Base-by-base conservation (phyloP, 2,113 vertebrate species). In the Telmatochromis brachygnathus region DNA sequence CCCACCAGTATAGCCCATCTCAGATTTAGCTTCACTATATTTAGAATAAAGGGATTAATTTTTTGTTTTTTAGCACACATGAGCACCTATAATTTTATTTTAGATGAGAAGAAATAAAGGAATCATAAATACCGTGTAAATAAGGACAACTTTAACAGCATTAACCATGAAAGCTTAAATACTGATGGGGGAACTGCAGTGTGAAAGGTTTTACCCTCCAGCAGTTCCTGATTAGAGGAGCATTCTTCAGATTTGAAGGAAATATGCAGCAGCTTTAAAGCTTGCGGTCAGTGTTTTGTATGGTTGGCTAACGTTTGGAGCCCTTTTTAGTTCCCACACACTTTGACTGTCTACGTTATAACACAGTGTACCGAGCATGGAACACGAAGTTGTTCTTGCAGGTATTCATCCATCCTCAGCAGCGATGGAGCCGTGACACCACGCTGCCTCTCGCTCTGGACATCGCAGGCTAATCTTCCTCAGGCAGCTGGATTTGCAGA, bases 401-500 rank as follows among this genome's bases (percentile, higher is more conserved):
- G 26, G 73, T 19, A 11, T 51, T 51, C 26, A 9, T 77, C 23
- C 42, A 77, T 77, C 45, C 17, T 30, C 73, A n/a, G 73, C 26
- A 75, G 70, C 10, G 45, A 77, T 51, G 28, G 81, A 75, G 51
- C 37, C 14, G 30, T 14, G 56, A 54, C 21, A 8, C 49, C 35
- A 30, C 4, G 9, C 37, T n/a, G 56, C 47, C 35, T 19, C 10
- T 62, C 6, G 4, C 81, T 45, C 55, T 83, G 81, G 86, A 79
- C 47, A 33, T 42, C 6, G 33, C 21, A 37, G 81, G 65, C 68
- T 68, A 73, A 83, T 87, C 58, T 91, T 86, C 84, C 88, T 83
- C 58, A 84, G 94, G 94, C 93, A 95, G 92, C 94, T 94, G 93
- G 93, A 93, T 93, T 95, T 93, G 86, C 94, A 91, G 84, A 62